Conservation (phyloP, 92 coral and sea anemone species). For the Palythoa grandiflora region DNA sequence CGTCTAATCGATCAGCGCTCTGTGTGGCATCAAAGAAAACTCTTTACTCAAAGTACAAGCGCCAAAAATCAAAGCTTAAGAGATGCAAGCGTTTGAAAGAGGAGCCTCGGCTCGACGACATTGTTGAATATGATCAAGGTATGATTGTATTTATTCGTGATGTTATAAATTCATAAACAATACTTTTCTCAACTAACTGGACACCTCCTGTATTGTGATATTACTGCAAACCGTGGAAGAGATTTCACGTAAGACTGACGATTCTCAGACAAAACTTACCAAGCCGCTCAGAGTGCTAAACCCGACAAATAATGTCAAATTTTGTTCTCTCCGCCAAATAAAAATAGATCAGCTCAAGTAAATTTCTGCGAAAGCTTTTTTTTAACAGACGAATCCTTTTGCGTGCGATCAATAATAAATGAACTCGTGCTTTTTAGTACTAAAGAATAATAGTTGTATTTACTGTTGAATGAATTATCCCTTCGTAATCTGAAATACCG, state of each 20-base stretch:
- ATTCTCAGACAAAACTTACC: not conserved
- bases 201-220: not conserved
- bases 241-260: not conserved
- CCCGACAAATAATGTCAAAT: not conserved
- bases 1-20: conserved; percentile 9
- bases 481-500: conserved; percentile 30
- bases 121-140: conserved; percentile 25
- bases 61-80: conserved; percentile 44
- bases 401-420: conserved; percentile 43
- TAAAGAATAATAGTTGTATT: not conserved
- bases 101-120: conserved; percentile 19
- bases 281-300: not conserved
- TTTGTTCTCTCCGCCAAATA: not conserved
- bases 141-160: conserved; percentile 16
- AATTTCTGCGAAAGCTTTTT: not conserved
- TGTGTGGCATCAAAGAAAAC: conserved; percentile 7
- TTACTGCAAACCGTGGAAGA: not conserved
- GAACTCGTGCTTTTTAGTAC: not conserved
- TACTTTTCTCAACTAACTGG: not conserved
- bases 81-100: conserved; percentile 37
- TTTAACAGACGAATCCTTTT: not conserved
- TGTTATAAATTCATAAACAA: conserved; percentile 19
- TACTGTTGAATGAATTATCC: not conserved
- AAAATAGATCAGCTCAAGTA: not conserved
- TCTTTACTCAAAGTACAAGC: conserved; percentile 21